Percentiles rank a stretch among this genome's conserved stretches.
Evolutionary conservation across 2,888 invertebrate genomes (phyloP).

Genomic region (Malthinus seriepunctatus): DNA sequence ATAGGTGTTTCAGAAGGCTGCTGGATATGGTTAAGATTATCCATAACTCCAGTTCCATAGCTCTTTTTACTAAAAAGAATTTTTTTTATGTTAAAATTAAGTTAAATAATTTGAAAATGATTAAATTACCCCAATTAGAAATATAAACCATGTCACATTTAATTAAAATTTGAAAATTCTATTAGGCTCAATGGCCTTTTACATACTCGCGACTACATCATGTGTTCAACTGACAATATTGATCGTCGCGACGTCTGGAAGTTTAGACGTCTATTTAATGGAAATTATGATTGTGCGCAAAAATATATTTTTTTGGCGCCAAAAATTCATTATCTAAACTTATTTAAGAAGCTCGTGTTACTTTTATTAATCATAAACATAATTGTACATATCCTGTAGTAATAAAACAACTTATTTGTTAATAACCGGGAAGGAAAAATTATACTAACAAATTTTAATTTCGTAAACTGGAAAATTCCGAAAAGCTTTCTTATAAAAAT

Average conservation of each 20-base stretch:
- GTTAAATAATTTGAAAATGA: not conserved
- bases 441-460: slow-evolving; percentile 18
- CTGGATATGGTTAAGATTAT: slow-evolving; percentile 51
- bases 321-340: slow-evolving; percentile 27
- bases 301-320: slow-evolving; percentile 34
- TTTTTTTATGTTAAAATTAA: not conserved
- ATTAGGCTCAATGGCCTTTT: slow-evolving; percentile 41
- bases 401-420: slow-evolving; percentile 16
- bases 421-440: slow-evolving; percentile 17
- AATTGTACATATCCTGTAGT: slow-evolving; percentile 49
- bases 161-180: slow-evolving; percentile 30
- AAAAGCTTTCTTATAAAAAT: not conserved
- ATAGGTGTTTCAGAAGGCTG: slow-evolving; percentile 43
- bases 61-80: slow-evolving; percentile 48
- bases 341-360: slow-evolving; percentile 32
- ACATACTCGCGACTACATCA: slow-evolving; percentile 48
- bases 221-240: slow-evolving; percentile 45
- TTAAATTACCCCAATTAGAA: slow-evolving; percentile 14
- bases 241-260: slow-evolving; percentile 23
- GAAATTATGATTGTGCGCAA: slow-evolving; percentile 16
- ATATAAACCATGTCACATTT: slow-evolving; percentile 25
- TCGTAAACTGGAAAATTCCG: slow-evolving; percentile 1
- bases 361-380: slow-evolving; percentile 43
- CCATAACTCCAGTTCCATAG: slow-evolving; percentile 54
- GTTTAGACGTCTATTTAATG: slow-evolving; percentile 21